Percentiles rank a stretch among this genome's conserved stretches.
phyloP scores from a whole-genome alignment of 1,140 invertebrate genomes.

The Solenopsis fugax region DNA sequence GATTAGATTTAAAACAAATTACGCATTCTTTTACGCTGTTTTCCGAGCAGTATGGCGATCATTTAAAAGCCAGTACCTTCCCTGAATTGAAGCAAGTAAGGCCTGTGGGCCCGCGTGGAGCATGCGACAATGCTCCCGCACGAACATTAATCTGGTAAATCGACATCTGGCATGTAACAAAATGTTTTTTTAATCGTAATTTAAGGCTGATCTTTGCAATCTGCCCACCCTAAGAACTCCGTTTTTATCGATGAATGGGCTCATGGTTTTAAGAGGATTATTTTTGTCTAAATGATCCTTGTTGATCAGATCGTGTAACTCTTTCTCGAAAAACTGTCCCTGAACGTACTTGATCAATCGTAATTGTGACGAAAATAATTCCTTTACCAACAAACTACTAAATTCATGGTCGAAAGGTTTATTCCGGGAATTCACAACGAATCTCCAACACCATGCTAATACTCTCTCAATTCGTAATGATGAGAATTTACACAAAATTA shows the following conservation, averaged over 20 bases:
- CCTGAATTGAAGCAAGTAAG: neutral
- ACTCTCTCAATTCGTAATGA: neutral
- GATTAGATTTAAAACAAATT: neutral
- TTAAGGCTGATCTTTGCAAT: neutral
- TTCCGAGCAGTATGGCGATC: neutral
- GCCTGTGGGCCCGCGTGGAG: neutral
- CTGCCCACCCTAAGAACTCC: neutral
- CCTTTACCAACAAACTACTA: neutral
- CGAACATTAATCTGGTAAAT: neutral
- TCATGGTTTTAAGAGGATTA: neutral
- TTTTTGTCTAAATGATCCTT: too few species aligned
- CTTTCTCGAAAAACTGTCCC: accelerated
- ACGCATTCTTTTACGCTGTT: neutral
- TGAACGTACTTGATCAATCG: neutral
- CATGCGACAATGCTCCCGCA: neutral
- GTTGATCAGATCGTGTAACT: neutral
- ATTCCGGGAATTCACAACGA: neutral
- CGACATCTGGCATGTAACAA: neutral
- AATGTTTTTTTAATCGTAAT: neutral
- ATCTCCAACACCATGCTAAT: neutral
- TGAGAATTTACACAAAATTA: neutral
- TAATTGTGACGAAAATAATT: neutral
- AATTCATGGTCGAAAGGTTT: neutral
- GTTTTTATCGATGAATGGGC: neutral
- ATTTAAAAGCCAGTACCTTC: neutral